phyloP scores from a whole-genome alignment of 1,140 invertebrate species.

The Drosophila albomicans region DNA sequence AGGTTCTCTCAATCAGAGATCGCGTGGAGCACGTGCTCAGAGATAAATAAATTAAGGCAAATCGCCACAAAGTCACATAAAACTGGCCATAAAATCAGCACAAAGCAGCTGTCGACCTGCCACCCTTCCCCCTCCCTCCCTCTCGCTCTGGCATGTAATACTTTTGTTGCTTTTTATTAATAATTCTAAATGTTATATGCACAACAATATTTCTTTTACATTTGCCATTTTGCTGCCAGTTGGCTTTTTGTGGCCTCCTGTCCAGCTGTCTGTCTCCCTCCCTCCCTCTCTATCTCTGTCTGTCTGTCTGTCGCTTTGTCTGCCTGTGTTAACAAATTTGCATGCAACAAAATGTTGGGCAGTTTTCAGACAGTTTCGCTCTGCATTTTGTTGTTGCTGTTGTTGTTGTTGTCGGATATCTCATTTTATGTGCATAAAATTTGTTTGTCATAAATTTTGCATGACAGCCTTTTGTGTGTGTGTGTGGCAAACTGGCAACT shows the following conservation, averaged over 20 bases:
- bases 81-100: slow-evolving; percentile 40
- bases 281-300: neutral
- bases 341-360: slow-evolving; percentile 54
- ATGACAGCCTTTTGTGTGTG: slow-evolving; percentile 42
- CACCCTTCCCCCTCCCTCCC: neutral
- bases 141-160: neutral
- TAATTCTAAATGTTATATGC: slow-evolving; percentile 54
- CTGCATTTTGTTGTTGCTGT: slow-evolving; percentile 8
- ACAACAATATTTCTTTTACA: slow-evolving; percentile 39
- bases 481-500: slow-evolving; percentile 10
- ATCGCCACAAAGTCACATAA: slow-evolving; percentile 49
- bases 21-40: slow-evolving; percentile 22
- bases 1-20: slow-evolving; percentile 20
- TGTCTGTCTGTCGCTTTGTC: neutral
- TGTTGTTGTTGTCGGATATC: slow-evolving; percentile 8
- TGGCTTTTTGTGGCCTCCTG: slow-evolving; percentile 38
- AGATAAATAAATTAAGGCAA: slow-evolving; percentile 48
- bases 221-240: slow-evolving; percentile 24
- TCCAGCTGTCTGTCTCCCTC: neutral
- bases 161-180: slow-evolving; percentile 42
- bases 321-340: slow-evolving; percentile 52
- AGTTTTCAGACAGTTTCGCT: slow-evolving; percentile 31
- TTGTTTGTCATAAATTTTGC: slow-evolving; percentile 54
- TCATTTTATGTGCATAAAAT: slow-evolving; percentile 55
- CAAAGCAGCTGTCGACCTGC: slow-evolving; percentile 35